phyloP scores from a whole-genome alignment of 2,113 vertebrate species.

The Dryoscopus gambensis region DNA sequence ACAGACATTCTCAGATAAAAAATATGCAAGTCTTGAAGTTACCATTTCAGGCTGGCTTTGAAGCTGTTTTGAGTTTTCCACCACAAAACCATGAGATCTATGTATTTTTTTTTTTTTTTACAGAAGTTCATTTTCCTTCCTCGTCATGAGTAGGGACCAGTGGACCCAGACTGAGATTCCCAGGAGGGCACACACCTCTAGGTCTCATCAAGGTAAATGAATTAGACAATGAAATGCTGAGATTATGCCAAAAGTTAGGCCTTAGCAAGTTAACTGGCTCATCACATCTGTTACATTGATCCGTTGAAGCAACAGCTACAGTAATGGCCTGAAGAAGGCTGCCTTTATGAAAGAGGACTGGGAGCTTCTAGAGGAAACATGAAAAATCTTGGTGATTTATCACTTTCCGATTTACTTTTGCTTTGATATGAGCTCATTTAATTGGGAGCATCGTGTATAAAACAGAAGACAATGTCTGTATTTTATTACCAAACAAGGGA shows the following conservation, averaged over 20 bases:
- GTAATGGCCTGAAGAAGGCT: not conserved
- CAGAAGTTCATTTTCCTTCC: not conserved
- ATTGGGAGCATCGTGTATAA: not conserved
- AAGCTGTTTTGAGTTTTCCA: not conserved
- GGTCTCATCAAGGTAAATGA: not conserved
- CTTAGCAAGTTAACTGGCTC: not conserved
- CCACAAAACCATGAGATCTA: not conserved
- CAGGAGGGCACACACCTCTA: not conserved
- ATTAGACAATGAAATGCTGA: not conserved
- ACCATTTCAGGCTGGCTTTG: not conserved
- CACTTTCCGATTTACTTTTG: not conserved
- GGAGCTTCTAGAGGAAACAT: not conserved
- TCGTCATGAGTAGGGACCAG: not conserved
- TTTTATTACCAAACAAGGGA: not conserved
- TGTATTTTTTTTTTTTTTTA: not conserved
- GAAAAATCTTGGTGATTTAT: not conserved
- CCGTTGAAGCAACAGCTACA: not conserved
- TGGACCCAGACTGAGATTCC: not conserved
- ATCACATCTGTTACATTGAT: not conserved
- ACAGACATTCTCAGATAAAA: not conserved
- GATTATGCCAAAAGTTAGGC: not conserved
- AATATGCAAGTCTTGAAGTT: not conserved
- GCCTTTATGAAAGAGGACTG: not conserved
- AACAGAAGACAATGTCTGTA: not conserved
- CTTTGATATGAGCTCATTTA: not conserved